Evolutionary conservation across 1,140 invertebrate species (phyloP).

Genomic region (Monochamus saltuarius): DNA sequence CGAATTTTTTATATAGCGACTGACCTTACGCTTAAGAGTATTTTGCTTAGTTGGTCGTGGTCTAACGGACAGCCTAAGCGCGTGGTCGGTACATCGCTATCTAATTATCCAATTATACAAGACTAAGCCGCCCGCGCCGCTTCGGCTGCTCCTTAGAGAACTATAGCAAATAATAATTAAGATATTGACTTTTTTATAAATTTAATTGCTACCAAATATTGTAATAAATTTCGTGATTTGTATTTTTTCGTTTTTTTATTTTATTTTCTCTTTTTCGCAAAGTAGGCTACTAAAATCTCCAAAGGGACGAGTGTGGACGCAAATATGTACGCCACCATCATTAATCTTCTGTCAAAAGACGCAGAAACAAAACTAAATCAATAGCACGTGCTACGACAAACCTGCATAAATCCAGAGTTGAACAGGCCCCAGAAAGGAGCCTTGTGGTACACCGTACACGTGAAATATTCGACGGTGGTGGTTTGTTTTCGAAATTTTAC

Average conservation of each 20-base stretch:
- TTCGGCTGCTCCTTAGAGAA: constrained; percentile 33
- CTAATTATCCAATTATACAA: constrained; percentile 30
- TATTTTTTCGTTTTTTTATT: constrained; percentile 46
- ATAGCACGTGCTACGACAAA: too few species aligned
- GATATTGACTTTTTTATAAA: constrained; percentile 47
- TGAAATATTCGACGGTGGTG: not conserved
- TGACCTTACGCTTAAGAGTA: constrained; percentile 44
- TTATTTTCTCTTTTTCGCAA: constrained; percentile 38
- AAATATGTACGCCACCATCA: not conserved
- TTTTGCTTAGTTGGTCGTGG: constrained; percentile 40
- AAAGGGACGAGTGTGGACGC: not conserved
- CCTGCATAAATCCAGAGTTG: too few species aligned
- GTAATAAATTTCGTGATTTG: constrained; percentile 53
- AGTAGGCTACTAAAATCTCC: not conserved
- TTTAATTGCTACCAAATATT: constrained; percentile 52
- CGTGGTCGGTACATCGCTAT: constrained; percentile 29
- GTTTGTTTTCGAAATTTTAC: not conserved
- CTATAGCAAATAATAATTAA: constrained; percentile 44
- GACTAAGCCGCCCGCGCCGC: constrained; percentile 39
- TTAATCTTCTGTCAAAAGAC: not conserved
- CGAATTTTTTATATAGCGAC: constrained; percentile 42
- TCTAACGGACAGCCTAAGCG: constrained; percentile 32
- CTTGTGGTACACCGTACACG: too few species aligned
- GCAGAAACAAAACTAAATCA: too few species aligned
- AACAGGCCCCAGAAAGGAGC: too few species aligned